Conservation (phyloP, 2,113 vertebrate genomes). For the Macquaria ambigua region DNA sequence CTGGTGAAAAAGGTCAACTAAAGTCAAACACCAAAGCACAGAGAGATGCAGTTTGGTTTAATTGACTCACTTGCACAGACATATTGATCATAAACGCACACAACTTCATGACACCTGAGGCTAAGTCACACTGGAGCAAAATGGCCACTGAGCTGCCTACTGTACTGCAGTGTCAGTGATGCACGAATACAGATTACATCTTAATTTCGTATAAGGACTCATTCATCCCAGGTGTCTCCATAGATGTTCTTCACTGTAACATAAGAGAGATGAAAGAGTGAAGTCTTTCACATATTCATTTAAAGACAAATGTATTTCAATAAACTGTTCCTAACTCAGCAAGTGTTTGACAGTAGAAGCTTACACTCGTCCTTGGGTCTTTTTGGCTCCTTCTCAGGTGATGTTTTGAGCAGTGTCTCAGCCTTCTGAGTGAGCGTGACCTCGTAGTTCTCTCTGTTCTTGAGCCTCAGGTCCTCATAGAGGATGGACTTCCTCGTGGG, state of each 20-base stretch:
- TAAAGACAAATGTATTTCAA: background rate
- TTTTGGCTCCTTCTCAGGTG: slow-evolving; percentile 57
- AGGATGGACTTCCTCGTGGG: slow-evolving; percentile 79
- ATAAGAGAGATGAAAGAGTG: background rate
- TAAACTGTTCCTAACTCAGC: background rate
- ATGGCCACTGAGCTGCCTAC: background rate
- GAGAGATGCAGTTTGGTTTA: slow-evolving; percentile 52
- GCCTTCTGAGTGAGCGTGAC: slow-evolving; percentile 84
- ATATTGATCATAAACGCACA: slow-evolving; percentile 23
- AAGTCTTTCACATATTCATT: background rate
- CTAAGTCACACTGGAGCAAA: background rate
- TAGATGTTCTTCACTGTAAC: slow-evolving; percentile 81
- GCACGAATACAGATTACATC: background rate
- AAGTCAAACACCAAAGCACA: background rate
- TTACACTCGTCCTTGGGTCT: slow-evolving; percentile 75
- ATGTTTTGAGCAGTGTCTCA: slow-evolving; percentile 74
- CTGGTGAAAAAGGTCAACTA: background rate
- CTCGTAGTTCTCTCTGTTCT: slow-evolving; percentile 87
- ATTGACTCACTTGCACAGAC: slow-evolving; percentile 41
- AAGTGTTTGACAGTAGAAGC: background rate
- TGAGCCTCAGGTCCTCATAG: slow-evolving; percentile 84
- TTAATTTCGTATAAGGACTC: slow-evolving; percentile 27
- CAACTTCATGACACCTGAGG: slow-evolving; percentile 9
- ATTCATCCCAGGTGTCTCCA: slow-evolving; percentile 83
- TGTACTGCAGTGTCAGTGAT: background rate